These are phyloP conservation scores for Cotesia chilonis DNA, from an alignment of 1,140 invertebrate species.

Conservation along the genomic window DNA sequence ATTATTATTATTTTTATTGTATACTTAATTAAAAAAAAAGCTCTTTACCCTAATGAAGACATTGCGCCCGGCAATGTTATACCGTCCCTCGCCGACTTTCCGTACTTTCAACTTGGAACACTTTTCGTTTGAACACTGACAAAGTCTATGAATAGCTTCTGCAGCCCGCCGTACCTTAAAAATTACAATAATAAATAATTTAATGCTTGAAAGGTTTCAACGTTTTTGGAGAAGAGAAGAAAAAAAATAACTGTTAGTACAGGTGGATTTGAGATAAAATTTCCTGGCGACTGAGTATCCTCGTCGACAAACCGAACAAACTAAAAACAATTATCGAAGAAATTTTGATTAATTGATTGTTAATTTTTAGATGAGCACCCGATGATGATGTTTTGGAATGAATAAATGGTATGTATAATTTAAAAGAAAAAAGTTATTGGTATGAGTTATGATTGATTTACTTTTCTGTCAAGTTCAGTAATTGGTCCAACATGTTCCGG, in stretches of 20 bases:
- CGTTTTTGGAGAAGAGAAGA: not conserved
- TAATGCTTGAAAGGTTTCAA: not conserved
- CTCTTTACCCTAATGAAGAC: conserved; percentile 69
- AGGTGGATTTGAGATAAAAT: too few species aligned
- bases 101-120: conserved; percentile 78
- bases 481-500: conserved; percentile 58
- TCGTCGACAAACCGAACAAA: too few species aligned
- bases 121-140: conserved; percentile 74
- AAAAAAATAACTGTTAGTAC: too few species aligned
- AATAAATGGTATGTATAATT: too few species aligned
- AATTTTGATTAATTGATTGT: too few species aligned
- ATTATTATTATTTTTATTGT: not conserved
- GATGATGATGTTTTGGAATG: too few species aligned
- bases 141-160: conserved; percentile 73
- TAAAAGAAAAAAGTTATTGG: not conserved
- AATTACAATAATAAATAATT: conserved; percentile 16
- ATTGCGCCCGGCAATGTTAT: conserved; percentile 82
- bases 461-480: conserved; percentile 63
- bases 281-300: too few species aligned
- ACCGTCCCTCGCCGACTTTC: conserved; percentile 83
- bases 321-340: too few species aligned
- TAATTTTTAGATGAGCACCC: too few species aligned
- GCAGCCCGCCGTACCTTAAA: conserved; percentile 74
- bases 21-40: not conserved
- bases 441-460: conserved; percentile 26